Evolutionary conservation across 92 coral and sea anemone genomes (phyloP), one percentile per base, ranked within the genome.

Genomic region (Virgularia gustaviana): DNA sequence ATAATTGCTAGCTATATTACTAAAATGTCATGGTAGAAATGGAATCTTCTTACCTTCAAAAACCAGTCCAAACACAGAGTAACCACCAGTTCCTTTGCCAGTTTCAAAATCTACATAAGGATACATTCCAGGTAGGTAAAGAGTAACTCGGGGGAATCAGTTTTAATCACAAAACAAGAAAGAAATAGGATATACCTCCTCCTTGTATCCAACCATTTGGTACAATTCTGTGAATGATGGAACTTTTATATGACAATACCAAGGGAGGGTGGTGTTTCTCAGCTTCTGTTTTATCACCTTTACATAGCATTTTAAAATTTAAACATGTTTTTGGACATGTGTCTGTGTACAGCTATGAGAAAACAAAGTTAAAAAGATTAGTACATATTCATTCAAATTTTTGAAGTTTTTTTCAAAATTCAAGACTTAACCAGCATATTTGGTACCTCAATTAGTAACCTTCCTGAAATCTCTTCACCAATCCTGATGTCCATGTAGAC

Each of bases 151-250:
- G n/a, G n/a, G n/a, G n/a, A n/a, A n/a, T n/a, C n/a, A n/a, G n/a
- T 43, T 54, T 31, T 35, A 54, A 53, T 47, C 3, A 47, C n/a
- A 3, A 13, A 47, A 47, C 23, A 19, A 11, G 37, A 7, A 18
- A 78, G 64, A n/a, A n/a, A n/a, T n/a, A n/a, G n/a, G n/a, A n/a
- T n/a, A n/a, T 49, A 92, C 98, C 99, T 87, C 99, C 99, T 22
- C 94, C 99, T 79, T 94, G 99, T 35, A 94, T 85, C 99, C 99
- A 94, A 9, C 99, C 99, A 85, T 94, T 89, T 2, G 95, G 99
- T 13, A 94, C 99, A 30, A 94, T 88, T 51, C 99, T 80, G 49
- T 94, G 99, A 11, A 94, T 38, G 18, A 94, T 73, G 27, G 90
- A 90, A 42, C 84, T 72, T 65, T 85, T 85, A 70, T 89, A 94